phyloP scores from a whole-genome alignment of 2,113 vertebrate genomes.

The Castor canadensis region DNA sequence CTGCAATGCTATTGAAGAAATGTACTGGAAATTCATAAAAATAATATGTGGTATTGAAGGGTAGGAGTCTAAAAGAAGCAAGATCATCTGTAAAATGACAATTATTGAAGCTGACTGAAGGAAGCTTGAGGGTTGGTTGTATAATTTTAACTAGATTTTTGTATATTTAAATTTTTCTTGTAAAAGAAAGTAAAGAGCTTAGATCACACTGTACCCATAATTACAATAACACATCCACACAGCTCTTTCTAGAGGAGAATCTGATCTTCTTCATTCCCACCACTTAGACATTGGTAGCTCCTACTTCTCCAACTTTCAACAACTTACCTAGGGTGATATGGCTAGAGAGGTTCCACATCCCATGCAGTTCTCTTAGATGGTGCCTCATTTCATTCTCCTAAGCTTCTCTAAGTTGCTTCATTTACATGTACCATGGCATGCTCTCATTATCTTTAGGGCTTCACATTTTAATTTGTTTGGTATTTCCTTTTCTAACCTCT shows the following conservation, averaged over 20 bases:
- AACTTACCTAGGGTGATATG: background rate
- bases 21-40: background rate
- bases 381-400: background rate
- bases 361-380: too few relatives aligned
- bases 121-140: background rate
- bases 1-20: background rate
- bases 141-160: background rate
- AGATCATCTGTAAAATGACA: background rate
- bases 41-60: background rate
- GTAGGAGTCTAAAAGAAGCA: background rate
- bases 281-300: background rate
- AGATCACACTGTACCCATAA: background rate
- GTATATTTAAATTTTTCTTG: background rate
- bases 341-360: too few relatives aligned
- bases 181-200: background rate
- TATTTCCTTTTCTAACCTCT: background rate
- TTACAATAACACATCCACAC: background rate
- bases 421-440: background rate
- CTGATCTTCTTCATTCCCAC: background rate
- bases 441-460: background rate
- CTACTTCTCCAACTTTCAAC: background rate
- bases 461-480: background rate
- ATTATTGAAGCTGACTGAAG: background rate
- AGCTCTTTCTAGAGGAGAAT: background rate
- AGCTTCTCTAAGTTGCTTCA: background rate